Base-by-base conservation (phyloP, 2,888 invertebrate species). In the Drosophila mercatorum region DNA sequence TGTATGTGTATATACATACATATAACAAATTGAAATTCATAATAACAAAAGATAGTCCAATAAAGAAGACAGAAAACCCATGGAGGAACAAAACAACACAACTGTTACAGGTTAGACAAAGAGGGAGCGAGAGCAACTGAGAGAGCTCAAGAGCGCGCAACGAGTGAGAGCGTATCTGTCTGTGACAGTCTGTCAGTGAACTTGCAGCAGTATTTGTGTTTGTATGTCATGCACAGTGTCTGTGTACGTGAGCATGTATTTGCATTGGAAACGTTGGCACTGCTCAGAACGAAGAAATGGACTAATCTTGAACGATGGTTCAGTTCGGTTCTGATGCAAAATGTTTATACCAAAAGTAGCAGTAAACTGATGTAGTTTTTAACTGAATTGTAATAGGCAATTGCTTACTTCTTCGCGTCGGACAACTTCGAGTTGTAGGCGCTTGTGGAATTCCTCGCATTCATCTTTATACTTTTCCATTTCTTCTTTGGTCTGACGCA, bases 391-490 rank as follows among this genome's bases (percentile, higher is more conserved):
- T n/a, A 63, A 70, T 28, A 11, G 31, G 31, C 43, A 34, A 46
- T 59, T 44, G 94, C 98, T 97, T 96, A 98, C 98, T 97, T 98
- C 98, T 95, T 98, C 98, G 93, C 98, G 96, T 93, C 98, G 96
- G 95, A 97, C 97, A 93, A 97, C 95, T 95, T 98, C 98, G 93
- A 97, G 95, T 94, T 98, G 98, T 93, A 98, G 95, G 93, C 97
- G 96, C 95, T 98, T 97, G 94, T 97, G 97, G 93, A 96, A 97
- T 94, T 98, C 98, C 94, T 98, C 98, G 93, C 97, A 97, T 93
- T 98, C 98, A 94, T 99, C 99, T 94, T 97, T 98, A 94, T 97
- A 98, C 94, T 97, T 96, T 94, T 99, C 99, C 96, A 98, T 97
- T 95, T 99, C 99, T 94, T 98, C 98, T 94, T 98, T 98, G 91